Evolutionary conservation across 2,113 vertebrate genomes (phyloP).

Genomic region (Neolamprologus longior): DNA sequence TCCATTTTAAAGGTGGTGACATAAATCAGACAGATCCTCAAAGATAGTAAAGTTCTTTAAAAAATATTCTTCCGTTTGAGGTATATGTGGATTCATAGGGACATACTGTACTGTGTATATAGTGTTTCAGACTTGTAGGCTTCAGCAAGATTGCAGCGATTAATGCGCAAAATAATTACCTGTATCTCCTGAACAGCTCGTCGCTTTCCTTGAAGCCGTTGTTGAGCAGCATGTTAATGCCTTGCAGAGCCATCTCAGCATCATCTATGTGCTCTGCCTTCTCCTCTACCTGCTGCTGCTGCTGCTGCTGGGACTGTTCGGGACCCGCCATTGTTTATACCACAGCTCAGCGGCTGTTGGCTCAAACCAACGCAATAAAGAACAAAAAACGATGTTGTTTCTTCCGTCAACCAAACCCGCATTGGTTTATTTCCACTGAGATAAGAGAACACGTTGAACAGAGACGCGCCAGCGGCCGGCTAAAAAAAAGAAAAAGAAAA

Average conservation of each 20-base stretch:
- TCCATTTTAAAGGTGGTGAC: not conserved
- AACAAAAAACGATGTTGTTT: not conserved
- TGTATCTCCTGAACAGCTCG: conserved; percentile 95
- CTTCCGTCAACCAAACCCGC: conserved; percentile 21
- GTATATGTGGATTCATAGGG: not conserved
- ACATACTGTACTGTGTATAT: not conserved
- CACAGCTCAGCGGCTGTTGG: not conserved
- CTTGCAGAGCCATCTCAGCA: conserved; percentile 89
- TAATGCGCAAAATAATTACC: conserved; percentile 60
- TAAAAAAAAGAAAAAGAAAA: not conserved
- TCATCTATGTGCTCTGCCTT: conserved; percentile 80
- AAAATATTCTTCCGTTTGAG: not conserved
- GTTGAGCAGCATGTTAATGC: conserved; percentile 97
- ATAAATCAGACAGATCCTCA: not conserved
- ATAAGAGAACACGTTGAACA: not conserved
- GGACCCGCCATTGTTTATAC: conserved; percentile 71
- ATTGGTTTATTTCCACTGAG: conserved; percentile 30
- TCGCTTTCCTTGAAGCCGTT: conserved; percentile 96
- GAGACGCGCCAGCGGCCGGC: conserved; percentile 4
- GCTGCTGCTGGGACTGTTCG: conserved; percentile 70
- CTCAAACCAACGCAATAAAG: not conserved
- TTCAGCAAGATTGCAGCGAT: not conserved
- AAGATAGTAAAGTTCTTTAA: not conserved
- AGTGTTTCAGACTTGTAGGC: not conserved
- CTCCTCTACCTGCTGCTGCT: conserved; percentile 67